These are phyloP conservation scores for Maccullochella peelii DNA, from an alignment of 2,113 vertebrate genomes.

Conservation along the genomic window DNA sequence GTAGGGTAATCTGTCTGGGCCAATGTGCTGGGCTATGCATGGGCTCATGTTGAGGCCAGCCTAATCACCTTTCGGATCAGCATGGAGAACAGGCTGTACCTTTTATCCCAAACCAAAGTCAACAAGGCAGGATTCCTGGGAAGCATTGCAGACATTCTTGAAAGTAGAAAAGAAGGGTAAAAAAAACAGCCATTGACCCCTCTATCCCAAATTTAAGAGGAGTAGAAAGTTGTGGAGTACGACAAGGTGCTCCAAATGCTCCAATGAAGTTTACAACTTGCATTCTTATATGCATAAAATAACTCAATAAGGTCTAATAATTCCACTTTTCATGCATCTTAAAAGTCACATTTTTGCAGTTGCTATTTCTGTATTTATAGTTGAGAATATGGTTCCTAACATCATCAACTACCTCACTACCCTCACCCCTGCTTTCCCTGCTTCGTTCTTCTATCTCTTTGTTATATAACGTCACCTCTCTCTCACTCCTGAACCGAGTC, in stretches of 20 bases:
- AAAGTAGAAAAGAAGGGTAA: constrained; percentile 69
- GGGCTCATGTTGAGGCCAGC: constrained; percentile 78
- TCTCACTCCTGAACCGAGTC: constrained; percentile 11
- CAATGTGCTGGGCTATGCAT: constrained; percentile 63
- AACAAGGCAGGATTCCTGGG: constrained; percentile 83
- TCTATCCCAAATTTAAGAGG: constrained; percentile 63
- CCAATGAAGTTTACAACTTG: not conserved
- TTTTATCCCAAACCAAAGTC: constrained; percentile 87
- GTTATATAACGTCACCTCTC: constrained; percentile 19
- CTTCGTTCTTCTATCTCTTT: not conserved
- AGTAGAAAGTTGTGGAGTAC: constrained; percentile 44
- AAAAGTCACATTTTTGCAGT: not conserved
- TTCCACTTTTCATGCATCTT: not conserved
- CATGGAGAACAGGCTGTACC: constrained; percentile 76
- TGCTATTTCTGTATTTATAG: not conserved
- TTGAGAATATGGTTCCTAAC: not conserved
- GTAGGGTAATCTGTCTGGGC: constrained; percentile 72
- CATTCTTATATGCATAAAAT: not conserved
- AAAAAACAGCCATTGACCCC: constrained; percentile 63
- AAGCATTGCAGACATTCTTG: constrained; percentile 86
- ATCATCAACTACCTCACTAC: not conserved
- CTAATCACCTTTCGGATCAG: constrained; percentile 85
- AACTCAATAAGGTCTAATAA: not conserved
- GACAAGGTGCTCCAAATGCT: constrained; percentile 3
- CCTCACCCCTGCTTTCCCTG: not conserved